Conservation (phyloP, 2,797 vertebrate species). For the Glossophaga mutica region DNA sequence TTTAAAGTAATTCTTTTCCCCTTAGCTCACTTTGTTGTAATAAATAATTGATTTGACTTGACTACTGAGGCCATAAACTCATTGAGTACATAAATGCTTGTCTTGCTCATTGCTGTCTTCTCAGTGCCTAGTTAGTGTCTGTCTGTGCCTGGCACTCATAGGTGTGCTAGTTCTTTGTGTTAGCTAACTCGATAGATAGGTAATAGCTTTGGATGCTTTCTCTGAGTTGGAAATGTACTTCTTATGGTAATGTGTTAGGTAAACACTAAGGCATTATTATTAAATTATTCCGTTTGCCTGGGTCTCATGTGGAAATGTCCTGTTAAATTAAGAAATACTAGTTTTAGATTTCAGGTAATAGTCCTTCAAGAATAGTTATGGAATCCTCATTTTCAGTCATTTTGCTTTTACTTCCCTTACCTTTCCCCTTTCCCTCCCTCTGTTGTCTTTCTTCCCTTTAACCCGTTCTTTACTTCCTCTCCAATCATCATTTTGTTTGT, state of each 20-base stretch:
- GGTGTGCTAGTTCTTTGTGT: not conserved
- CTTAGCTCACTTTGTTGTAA: not conserved
- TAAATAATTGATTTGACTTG: not conserved
- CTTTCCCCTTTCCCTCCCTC: not conserved
- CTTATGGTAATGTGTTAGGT: not conserved
- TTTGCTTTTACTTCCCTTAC: not conserved
- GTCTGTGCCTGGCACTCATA: not conserved
- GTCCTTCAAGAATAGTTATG: not conserved
- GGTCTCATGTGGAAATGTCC: not conserved
- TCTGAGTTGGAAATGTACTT: not conserved
- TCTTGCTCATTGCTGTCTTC: not conserved
- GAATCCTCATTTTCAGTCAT: not conserved
- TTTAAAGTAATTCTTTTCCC: not conserved
- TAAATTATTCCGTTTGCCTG: not conserved
- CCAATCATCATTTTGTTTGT: not conserved
- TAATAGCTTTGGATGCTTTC: not conserved
- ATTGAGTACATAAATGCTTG: not conserved
- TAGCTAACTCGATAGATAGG: not conserved
- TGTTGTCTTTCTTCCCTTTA: not conserved
- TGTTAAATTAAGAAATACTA: not conserved
- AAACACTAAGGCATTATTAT: not conserved
- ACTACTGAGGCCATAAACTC: not conserved
- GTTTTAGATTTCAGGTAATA: conserved; percentile 15
- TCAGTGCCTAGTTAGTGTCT: not conserved
- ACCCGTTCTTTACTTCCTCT: not conserved